phyloP scores from a whole-genome alignment of 2,888 invertebrate species.

The Tubiluchus corallicola region DNA sequence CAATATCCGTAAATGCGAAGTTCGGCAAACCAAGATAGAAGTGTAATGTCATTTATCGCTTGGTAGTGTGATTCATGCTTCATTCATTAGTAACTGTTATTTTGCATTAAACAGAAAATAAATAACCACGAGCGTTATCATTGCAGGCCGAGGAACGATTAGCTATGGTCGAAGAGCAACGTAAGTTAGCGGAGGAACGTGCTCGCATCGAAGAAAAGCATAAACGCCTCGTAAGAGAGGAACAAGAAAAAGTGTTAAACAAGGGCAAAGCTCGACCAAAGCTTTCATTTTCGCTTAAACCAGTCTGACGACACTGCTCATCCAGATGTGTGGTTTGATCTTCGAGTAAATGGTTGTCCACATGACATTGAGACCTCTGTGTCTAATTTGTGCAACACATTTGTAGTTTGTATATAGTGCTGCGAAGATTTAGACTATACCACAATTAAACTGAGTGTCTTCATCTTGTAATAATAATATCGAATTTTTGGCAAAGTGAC shows the following conservation, averaged over 20 bases:
- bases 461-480: no score
- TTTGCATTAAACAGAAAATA: background rate
- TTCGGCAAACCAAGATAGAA: background rate
- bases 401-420: no score
- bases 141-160: conserved; percentile 81
- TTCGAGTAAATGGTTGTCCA: no score
- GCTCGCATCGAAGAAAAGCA: conserved; percentile 82
- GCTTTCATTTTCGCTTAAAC: conserved; percentile 61
- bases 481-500: no score
- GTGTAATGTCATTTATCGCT: background rate
- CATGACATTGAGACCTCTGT: no score
- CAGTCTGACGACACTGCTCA: conserved; percentile 11
- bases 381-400: no score
- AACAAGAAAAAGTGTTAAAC: conserved; percentile 88
- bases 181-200: conserved; percentile 74
- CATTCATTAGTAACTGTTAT: background rate
- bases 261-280: conserved; percentile 92
- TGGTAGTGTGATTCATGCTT: background rate
- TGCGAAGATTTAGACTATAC: no score
- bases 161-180: conserved; percentile 88
- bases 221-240: conserved; percentile 74
- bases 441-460: no score
- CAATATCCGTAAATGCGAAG: no score
- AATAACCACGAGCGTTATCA: conserved; percentile 7
- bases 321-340: background rate